Evolutionary conservation across 2,113 vertebrate species (phyloP).

Genomic region (Alces alces): DNA sequence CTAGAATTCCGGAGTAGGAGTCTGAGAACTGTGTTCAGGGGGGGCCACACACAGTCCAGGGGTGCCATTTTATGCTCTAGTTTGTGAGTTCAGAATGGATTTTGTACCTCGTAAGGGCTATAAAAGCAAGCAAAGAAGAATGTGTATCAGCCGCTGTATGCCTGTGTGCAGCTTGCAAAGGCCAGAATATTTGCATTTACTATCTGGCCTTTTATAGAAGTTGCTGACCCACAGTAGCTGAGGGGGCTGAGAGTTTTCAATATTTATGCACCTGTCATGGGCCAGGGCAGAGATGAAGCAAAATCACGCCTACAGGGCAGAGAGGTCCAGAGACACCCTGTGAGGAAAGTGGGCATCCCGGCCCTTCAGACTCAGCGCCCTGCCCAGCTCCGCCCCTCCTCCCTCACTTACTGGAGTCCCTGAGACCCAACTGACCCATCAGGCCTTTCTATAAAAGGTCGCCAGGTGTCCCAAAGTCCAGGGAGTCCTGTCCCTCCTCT

Average conservation of each 20-base stretch:
- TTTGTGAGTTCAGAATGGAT: background rate
- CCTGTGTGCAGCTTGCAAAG: background rate
- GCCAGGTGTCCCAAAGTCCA: conserved; percentile 39
- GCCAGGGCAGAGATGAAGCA: background rate
- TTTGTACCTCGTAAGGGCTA: background rate
- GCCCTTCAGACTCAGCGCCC: background rate
- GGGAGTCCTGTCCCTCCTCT: background rate
- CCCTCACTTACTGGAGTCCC: background rate
- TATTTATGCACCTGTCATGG: background rate
- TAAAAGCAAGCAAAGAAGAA: background rate
- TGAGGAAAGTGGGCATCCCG: background rate
- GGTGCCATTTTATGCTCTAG: background rate
- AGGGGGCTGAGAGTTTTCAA: background rate
- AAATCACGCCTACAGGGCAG: background rate
- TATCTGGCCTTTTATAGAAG: background rate
- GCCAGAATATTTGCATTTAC: background rate
- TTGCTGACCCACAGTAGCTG: background rate
- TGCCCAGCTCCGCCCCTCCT: background rate
- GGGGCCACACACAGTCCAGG: background rate
- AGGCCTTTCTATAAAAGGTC: conserved; percentile 22
- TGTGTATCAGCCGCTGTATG: background rate
- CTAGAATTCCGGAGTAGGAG: too few species aligned
- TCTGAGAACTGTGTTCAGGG: background rate
- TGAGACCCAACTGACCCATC: background rate
- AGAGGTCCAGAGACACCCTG: background rate